These are phyloP conservation scores for Cerastis rubricosa DNA, from an alignment of 2,888 invertebrate genomes.

Conservation along the genomic window DNA sequence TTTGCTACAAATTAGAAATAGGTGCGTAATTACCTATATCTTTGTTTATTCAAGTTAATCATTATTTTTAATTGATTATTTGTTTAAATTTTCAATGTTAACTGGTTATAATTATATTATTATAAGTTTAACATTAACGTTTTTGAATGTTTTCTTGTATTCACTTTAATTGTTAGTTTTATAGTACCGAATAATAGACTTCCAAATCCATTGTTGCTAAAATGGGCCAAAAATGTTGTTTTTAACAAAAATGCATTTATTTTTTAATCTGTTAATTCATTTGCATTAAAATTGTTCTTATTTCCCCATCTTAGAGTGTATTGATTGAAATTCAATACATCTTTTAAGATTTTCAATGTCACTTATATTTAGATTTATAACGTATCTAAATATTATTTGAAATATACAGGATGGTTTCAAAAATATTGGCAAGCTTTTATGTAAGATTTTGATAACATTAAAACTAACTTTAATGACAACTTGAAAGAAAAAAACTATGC, in stretches of 20 bases:
- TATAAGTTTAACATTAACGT: slow-evolving; percentile 54
- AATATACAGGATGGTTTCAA: not conserved
- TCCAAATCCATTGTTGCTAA: slow-evolving; percentile 57
- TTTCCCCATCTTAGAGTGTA: slow-evolving; percentile 25
- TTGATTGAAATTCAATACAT: slow-evolving; percentile 41
- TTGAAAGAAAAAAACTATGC: not conserved
- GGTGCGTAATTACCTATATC: slow-evolving; percentile 27
- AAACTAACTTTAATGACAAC: not conserved
- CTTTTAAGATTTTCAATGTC: slow-evolving; percentile 14
- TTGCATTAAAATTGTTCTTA: slow-evolving; percentile 38
- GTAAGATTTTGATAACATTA: not conserved
- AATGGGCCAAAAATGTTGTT: slow-evolving; percentile 58
- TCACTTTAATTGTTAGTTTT: slow-evolving; percentile 53
- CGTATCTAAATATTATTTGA: not conserved
- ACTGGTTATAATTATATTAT: slow-evolving; percentile 58
- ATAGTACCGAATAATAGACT: slow-evolving; percentile 48
- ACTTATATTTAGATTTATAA: not conserved
- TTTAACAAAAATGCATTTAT: slow-evolving; percentile 63
- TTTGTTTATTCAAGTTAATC: slow-evolving; percentile 46
- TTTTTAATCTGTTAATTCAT: slow-evolving; percentile 50
- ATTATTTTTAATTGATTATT: slow-evolving; percentile 40
- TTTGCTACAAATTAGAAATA: slow-evolving; percentile 48
- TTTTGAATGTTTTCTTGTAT: slow-evolving; percentile 50
- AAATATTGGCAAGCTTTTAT: not conserved
- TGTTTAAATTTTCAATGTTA: slow-evolving; percentile 57